Evolutionary conservation across 2,888 invertebrate genomes (phyloP).

Genomic region (Cataglyphis rosenhaueri): DNA sequence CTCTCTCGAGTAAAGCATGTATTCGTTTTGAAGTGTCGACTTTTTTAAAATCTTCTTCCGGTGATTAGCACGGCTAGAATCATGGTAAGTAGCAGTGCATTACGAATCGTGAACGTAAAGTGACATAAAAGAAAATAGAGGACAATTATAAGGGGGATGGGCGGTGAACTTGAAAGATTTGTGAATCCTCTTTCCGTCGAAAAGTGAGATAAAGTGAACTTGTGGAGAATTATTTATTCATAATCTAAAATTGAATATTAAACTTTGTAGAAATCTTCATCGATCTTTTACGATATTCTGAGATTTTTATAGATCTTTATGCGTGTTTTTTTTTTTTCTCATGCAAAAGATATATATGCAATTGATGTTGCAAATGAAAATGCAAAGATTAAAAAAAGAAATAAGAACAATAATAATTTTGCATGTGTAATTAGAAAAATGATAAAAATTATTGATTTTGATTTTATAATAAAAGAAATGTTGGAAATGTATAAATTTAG

Average conservation of each 20-base stretch:
- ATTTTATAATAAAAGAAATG: not conserved
- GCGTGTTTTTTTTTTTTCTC: not conserved
- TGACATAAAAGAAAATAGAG: conserved; percentile 16
- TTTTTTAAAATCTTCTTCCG: conserved; percentile 54
- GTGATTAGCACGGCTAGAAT: conserved; percentile 41
- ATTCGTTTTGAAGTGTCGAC: conserved; percentile 77
- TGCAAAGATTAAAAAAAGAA: not conserved
- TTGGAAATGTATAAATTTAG: not conserved
- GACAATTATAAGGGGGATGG: not conserved
- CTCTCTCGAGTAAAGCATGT: conserved; percentile 78
- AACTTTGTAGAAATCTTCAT: not conserved
- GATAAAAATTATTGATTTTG: not conserved
- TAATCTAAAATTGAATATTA: conserved; percentile 3
- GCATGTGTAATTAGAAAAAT: not conserved
- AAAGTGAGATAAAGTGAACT: conserved; percentile 39
- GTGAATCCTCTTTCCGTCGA: not conserved
- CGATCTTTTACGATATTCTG: not conserved
- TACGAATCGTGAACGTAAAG: conserved; percentile 26
- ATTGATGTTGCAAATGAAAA: not conserved
- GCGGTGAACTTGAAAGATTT: not conserved
- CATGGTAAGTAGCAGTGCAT: conserved; percentile 71
- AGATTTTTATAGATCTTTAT: not conserved
- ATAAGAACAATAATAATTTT: not conserved
- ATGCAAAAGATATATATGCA: not conserved
- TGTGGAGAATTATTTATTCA: not conserved